Percentiles rank a stretch among this genome's conserved stretches.
Conservation (phyloP, 1,140 invertebrate species). For the Leptopilina clavipes region DNA sequence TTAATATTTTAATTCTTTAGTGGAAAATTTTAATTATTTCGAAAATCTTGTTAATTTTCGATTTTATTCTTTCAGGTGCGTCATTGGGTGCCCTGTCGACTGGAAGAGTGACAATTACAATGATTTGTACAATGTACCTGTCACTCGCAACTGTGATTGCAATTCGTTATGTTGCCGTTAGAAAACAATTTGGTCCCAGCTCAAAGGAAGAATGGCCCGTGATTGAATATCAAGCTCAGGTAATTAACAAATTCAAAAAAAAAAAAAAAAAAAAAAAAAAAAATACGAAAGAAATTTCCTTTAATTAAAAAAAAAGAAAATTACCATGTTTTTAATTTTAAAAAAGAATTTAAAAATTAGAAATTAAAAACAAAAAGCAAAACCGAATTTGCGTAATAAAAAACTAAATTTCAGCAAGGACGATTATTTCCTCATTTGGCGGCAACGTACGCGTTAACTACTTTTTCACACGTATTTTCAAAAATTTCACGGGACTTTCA, state of each 20-base stretch:
- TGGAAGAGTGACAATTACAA: conserved; percentile 84
- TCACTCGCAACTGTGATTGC: conserved; percentile 87
- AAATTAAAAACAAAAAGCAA: no score
- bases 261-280: no score
- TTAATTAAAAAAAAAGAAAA: no score
- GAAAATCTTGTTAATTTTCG: conserved; percentile 2
- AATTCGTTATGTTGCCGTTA: conserved; percentile 90
- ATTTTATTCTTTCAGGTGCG: conserved; percentile 73
- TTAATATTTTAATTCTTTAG: no score
- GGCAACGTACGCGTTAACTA: conserved; percentile 84
- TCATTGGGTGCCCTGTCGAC: conserved; percentile 90
- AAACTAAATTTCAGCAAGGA: conserved; percentile 85
- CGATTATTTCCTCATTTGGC: conserved; percentile 92
- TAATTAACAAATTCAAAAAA: conserved; percentile 76
- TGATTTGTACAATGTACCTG: conserved; percentile 83
- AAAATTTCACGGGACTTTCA: conserved; percentile 57
- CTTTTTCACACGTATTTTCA: conserved; percentile 79
- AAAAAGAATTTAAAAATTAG: no score
- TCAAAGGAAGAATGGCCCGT: conserved; percentile 84
- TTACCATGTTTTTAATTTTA: no score
- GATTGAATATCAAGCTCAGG: conserved; percentile 91
- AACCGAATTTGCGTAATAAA: no score
- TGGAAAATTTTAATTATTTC: no score
- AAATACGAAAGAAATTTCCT: no score
- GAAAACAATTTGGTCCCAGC: conserved; percentile 91